Base-by-base conservation (phyloP, 1,140 invertebrate genomes). In the Diorhabda carinulata region DNA sequence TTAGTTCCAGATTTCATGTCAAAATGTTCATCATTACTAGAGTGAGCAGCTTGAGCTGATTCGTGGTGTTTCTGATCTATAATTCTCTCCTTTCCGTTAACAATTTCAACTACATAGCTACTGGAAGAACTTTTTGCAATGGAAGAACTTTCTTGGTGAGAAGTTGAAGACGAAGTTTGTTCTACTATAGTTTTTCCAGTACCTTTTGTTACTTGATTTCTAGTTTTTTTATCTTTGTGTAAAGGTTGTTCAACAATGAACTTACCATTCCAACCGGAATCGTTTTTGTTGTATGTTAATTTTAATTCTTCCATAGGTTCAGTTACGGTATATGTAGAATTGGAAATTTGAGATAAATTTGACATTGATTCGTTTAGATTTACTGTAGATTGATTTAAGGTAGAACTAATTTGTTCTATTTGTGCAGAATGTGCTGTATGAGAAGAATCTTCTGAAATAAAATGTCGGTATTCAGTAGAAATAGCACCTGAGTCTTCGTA, bases 11-110 rank as follows among this genome's bases (percentile, higher is more conserved):
- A 81, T 73, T 76, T 78, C 5, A 74, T 75, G 3, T 81, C 81
- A 75, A 83, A 81, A 45, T 81, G 79, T 79, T 87, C 85, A 66
- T 83, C 83, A 59, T 82, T 80, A 63, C 79, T 80, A 40, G 83
- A 76, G 64, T 83, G 79, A 71, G 84, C 74, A 4, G 82, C 78
- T 74, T 83, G 81, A 42, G 83, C 85, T 76, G 83, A 83, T 77
- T 87, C 85, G 67, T 85, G 81, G 43, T 82, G 83, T 59, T 84
- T 82, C 69, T 81, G 82, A 61, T 86, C 86, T 45, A 87, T 78
- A 47, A 86, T 83, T n/a, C 83, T 77, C 78, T 87, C 85, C 78
- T 86, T 86, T n/a, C 86, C 86, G 73, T 87, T 85, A 43, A 87
- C 83, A 66, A 87, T 84, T 79, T 86, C 84, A 60, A 86, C 81